Evolutionary conservation across 2,888 invertebrate genomes (phyloP).

Genomic region (Drosophila yooni): DNA sequence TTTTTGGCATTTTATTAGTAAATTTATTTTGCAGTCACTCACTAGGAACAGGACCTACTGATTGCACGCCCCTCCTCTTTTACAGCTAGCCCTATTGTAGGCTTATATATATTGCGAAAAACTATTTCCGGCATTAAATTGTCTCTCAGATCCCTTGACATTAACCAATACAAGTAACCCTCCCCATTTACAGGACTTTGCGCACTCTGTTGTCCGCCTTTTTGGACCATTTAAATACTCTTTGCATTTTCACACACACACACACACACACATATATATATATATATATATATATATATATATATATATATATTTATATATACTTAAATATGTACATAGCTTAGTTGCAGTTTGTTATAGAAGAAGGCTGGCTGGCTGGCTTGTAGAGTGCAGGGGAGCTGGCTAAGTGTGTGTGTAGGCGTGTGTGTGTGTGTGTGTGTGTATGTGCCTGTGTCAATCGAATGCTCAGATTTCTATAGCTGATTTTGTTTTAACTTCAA

Average conservation of each 20-base stretch:
- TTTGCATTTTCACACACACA: conserved; percentile 39
- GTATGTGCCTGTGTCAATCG: conserved; percentile 26
- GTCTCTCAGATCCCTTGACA: conserved; percentile 39
- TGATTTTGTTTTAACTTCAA: conserved; percentile 50
- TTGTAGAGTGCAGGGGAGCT: not conserved
- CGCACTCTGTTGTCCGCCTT: conserved; percentile 1
- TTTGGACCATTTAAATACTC: conserved; percentile 45
- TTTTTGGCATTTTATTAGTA: conserved; percentile 73
- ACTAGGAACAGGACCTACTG: not conserved
- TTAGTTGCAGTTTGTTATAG: conserved; percentile 42
- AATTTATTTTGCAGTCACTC: conserved; percentile 65
- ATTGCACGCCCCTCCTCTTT: not conserved
- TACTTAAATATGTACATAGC: conserved; percentile 16
- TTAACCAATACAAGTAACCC: conserved; percentile 13
- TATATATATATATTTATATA: not conserved
- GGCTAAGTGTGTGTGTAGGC: conserved; percentile 4
- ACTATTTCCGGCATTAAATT: conserved; percentile 75
- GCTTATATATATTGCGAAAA: conserved; percentile 45
- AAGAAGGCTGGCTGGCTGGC: not conserved
- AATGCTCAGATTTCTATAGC: conserved; percentile 47
- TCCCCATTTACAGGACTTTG: not conserved
- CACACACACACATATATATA: not conserved
- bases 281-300: not conserved
- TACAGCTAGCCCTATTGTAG: not conserved
- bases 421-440: conserved; percentile 2